Evolutionary conservation across 2,888 invertebrate species (phyloP).

Genomic region (Corythucha ciliata): DNA sequence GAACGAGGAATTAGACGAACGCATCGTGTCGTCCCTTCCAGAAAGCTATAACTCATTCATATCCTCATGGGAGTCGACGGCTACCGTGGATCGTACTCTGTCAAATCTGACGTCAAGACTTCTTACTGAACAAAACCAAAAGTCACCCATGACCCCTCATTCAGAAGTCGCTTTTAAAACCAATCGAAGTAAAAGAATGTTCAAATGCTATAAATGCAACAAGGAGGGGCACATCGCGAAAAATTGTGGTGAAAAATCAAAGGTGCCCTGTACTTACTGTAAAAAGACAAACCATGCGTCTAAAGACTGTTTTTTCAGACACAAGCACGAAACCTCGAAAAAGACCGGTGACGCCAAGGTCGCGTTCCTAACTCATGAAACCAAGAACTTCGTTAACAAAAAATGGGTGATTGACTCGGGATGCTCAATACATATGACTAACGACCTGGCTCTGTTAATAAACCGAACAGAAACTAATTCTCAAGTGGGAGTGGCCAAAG

Average conservation of each 20-base stretch:
- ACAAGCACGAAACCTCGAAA: no score
- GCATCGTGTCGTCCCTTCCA: no score
- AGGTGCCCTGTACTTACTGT: constrained; percentile 12
- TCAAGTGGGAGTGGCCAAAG: constrained; percentile 1
- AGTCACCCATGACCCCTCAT: neutral
- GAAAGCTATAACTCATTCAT: no score
- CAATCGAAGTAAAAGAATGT: neutral
- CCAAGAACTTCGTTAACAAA: no score
- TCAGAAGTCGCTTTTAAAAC: constrained; percentile 5
- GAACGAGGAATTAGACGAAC: constrained; percentile 5
- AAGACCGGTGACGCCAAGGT: no score
- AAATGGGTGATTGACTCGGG: constrained; percentile 6
- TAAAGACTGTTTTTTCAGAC: no score
- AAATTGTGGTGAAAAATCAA: neutral
- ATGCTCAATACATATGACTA: no score
- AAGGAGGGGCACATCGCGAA: constrained; percentile 6
- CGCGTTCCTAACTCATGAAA: no score
- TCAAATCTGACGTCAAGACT: no score
- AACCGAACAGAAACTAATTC: neutral
- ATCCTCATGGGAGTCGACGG: neutral
- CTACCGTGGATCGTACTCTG: neutral
- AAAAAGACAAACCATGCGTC: no score
- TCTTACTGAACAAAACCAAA: neutral
- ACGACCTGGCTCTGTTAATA: neutral
- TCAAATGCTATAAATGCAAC: neutral